These are phyloP conservation scores for Telmatherina bonti DNA, from an alignment of 2,797 vertebrate species.

Conservation along the genomic window DNA sequence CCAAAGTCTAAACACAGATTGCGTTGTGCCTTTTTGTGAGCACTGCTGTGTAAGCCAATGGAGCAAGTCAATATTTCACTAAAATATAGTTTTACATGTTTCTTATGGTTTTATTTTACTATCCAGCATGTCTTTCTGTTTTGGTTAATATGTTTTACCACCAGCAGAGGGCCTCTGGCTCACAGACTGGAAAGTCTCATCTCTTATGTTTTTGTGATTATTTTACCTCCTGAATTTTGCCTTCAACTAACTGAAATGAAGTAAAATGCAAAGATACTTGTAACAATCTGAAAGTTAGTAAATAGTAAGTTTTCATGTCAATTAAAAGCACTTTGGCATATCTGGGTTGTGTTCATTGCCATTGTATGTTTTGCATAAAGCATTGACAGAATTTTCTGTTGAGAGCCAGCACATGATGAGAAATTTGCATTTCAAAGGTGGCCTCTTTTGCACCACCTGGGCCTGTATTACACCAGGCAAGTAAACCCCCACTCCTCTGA, in stretches of 20 bases:
- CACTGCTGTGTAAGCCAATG: constrained; percentile 26
- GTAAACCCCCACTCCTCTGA: constrained; percentile 6
- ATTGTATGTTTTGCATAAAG: constrained; percentile 54
- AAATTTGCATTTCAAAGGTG: constrained; percentile 75
- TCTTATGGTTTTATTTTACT: background rate
- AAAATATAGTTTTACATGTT: constrained; percentile 15
- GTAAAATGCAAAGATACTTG: constrained; percentile 7
- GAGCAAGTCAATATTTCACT: constrained; percentile 2
- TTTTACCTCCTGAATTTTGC: constrained; percentile 26
- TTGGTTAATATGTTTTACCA: constrained; percentile 25
- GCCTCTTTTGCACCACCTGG: constrained; percentile 51
- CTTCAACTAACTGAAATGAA: constrained; percentile 30
- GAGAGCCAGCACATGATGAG: constrained; percentile 36
- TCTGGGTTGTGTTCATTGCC: constrained; percentile 44
- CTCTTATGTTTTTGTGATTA: background rate
- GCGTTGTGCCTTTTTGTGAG: constrained; percentile 44
- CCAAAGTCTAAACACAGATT: constrained; percentile 52
- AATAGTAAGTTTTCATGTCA: constrained; percentile 38
- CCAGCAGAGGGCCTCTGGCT: constrained; percentile 76
- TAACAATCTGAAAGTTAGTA: constrained; percentile 31
- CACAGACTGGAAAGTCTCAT: constrained; percentile 25
- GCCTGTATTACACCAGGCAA: constrained; percentile 31
- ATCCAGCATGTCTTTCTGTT: constrained; percentile 7
- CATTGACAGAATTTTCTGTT: constrained; percentile 34
- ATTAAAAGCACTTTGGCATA: constrained; percentile 50